These are phyloP conservation scores for Phylloscopus trochilus DNA, from an alignment of 2,113 vertebrate genomes.

Conservation along the genomic window DNA sequence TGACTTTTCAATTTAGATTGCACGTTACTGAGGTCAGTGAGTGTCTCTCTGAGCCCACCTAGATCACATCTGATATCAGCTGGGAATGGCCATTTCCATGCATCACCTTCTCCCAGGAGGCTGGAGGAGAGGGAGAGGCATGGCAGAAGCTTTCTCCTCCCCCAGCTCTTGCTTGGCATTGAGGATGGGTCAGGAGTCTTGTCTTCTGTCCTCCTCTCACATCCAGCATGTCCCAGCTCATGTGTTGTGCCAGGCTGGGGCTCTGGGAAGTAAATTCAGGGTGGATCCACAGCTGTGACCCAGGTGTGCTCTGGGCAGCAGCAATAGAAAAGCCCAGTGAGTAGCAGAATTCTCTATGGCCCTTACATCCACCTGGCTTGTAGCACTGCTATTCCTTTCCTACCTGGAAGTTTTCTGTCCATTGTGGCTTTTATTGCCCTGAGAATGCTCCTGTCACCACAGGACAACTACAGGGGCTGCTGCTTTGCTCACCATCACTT, in stretches of 20 bases:
- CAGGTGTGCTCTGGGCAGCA: background rate
- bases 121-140: background rate
- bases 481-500: background rate
- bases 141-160: background rate
- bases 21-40: accelerated
- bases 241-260: background rate
- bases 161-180: background rate
- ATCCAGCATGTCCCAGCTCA: accelerated
- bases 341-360: background rate
- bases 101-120: accelerated
- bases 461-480: background rate
- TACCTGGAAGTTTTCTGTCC: background rate
- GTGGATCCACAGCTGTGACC: background rate
- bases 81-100: background rate
- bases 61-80: background rate
- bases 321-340: background rate
- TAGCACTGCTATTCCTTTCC: background rate
- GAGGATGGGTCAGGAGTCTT: background rate
- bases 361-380: accelerated
- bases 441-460: background rate
- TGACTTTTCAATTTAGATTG: background rate
- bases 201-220: accelerated
- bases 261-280: background rate
- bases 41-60: background rate
- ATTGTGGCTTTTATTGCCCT: background rate